phyloP scores from a whole-genome alignment of 2,797 vertebrate species.

The Picus viridis region DNA sequence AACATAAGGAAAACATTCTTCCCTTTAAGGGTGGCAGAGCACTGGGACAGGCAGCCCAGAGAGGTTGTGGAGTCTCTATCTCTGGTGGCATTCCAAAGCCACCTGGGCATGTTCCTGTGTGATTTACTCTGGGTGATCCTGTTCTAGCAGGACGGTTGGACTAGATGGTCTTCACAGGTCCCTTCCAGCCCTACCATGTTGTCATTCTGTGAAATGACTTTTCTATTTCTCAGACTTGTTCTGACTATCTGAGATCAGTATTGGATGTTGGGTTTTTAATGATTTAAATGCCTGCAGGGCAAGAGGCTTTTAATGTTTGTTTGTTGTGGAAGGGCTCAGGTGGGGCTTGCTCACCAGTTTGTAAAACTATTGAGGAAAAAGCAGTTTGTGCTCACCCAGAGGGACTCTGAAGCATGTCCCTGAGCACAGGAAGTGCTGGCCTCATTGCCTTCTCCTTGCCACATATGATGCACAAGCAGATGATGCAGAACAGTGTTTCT shows the following conservation, averaged over 20 bases:
- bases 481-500: not conserved
- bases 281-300: not conserved
- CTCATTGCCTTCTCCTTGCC: not conserved
- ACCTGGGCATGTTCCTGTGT: too few species aligned
- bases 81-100: too few species aligned
- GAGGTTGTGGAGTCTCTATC: too few species aligned
- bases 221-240: not conserved
- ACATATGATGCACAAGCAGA: accelerated
- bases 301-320: not conserved
- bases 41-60: too few species aligned
- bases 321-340: not conserved
- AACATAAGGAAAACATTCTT: too few species aligned
- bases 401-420: not conserved
- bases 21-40: too few species aligned
- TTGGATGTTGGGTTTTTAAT: not conserved
- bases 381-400: not conserved
- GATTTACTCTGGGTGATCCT: too few species aligned
- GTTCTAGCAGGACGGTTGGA: too few species aligned
- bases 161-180: too few species aligned
- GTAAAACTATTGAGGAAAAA: not conserved
- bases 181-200: too few species aligned
- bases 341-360: not conserved
- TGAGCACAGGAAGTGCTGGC: not conserved
- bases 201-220: not conserved
- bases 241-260: not conserved